phyloP scores from a whole-genome alignment of 2,113 vertebrate genomes.

The Notothenia coriiceps region DNA sequence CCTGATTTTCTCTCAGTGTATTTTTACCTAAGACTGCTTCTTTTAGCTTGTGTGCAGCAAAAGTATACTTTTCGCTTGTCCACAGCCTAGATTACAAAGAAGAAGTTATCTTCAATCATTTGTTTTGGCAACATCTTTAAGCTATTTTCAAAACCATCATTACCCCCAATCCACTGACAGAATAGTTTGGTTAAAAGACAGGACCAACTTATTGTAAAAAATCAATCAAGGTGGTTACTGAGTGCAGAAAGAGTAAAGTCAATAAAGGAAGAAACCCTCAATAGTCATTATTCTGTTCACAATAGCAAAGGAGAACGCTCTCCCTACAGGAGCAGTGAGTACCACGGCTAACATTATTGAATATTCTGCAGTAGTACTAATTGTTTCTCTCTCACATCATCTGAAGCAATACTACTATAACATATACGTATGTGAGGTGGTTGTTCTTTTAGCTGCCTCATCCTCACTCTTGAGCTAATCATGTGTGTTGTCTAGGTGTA shows the following conservation, averaged over 20 bases:
- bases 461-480: background rate
- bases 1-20: background rate
- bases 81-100: background rate
- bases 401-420: no score
- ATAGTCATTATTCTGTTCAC: conserved; percentile 35
- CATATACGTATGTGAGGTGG: background rate
- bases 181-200: conserved; percentile 26
- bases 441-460: background rate
- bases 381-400: conserved; percentile 1
- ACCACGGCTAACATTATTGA: background rate
- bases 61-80: background rate
- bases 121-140: background rate
- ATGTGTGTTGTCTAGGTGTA: background rate
- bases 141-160: background rate
- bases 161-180: conserved; percentile 5
- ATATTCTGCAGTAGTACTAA: background rate
- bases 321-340: background rate
- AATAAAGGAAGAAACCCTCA: conserved; percentile 27
- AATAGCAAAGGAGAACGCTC: conserved; percentile 24
- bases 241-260: conserved; percentile 20
- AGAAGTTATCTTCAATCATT: background rate
- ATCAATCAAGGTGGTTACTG: conserved; percentile 35
- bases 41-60: conserved; percentile 14
- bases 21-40: background rate
- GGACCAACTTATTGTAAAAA: conserved; percentile 29